phyloP scores from a whole-genome alignment of 1,140 invertebrate genomes.

The Sitobion miscanthi region DNA sequence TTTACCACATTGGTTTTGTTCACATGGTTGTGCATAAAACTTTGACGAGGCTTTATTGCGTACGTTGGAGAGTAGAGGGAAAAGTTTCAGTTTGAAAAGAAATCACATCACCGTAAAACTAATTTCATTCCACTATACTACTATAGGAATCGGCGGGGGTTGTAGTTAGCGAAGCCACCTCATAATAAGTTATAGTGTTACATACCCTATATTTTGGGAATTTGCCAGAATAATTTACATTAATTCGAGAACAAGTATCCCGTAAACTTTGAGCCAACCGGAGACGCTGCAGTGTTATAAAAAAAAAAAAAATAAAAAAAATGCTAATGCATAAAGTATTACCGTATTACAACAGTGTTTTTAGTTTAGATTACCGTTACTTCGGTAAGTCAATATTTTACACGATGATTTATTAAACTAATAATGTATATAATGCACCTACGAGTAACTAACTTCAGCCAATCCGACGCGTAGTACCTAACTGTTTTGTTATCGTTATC shows the following conservation, averaged over 20 bases:
- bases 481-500: not conserved
- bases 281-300: not conserved
- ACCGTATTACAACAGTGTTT: conserved; percentile 22
- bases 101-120: conserved; percentile 38
- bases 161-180: conserved; percentile 14
- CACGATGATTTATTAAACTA: conserved; percentile 6
- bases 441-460: not conserved
- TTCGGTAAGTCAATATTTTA: not conserved
- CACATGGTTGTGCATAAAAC: not conserved
- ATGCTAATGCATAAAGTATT: conserved; percentile 35
- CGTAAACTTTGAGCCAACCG: conserved; percentile 28
- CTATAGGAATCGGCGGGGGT: not conserved
- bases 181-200: conserved; percentile 35
- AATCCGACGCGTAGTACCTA: not conserved
- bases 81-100: conserved; percentile 31
- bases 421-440: not conserved
- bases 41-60: not conserved
- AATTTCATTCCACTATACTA: not conserved
- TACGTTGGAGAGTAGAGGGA: not conserved
- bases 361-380: conserved; percentile 4
- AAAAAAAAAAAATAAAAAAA: not conserved
- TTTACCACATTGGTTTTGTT: conserved; percentile 23
- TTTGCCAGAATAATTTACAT: conserved; percentile 45
- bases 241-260: conserved; percentile 39
- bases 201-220: conserved; percentile 16